A percentile compares a stretch with the other conserved stretches of the same genome.
Evolutionary conservation across 2,888 invertebrate genomes (phyloP).

Genomic region (Tholera decimalis): DNA sequence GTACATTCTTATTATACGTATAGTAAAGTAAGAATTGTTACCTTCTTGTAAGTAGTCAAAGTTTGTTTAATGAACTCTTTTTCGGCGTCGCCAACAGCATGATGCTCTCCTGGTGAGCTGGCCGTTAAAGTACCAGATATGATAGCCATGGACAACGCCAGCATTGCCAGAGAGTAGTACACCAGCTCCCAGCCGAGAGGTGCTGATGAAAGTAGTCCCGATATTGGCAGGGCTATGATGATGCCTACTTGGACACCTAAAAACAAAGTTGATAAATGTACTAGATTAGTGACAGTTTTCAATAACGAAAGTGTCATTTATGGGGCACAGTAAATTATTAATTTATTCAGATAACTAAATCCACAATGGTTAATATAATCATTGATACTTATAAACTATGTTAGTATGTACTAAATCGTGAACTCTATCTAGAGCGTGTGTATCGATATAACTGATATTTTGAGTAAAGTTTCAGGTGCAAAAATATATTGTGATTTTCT

Average conservation of each 20-base stretch:
- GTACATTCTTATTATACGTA: no score
- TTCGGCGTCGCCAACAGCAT: constrained; percentile 82
- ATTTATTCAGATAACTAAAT: no score
- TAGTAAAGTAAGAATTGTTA: no score
- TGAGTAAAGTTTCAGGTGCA: no score
- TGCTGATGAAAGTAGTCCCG: constrained; percentile 73
- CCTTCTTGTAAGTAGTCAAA: constrained; percentile 71
- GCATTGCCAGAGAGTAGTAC: constrained; percentile 81
- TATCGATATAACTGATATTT: no score
- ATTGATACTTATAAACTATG: no score
- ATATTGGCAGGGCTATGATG: constrained; percentile 76
- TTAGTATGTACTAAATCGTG: no score
- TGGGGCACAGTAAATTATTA: no score
- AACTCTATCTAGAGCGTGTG: no score
- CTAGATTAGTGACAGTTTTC: not conserved
- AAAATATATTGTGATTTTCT: no score
- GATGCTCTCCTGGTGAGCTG: constrained; percentile 78
- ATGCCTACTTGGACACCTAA: constrained; percentile 80
- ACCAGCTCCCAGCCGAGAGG: constrained; percentile 84
- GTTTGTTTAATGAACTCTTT: constrained; percentile 82
- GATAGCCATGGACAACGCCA: constrained; percentile 77
- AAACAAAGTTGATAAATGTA: not conserved
- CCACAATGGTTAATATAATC: no score
- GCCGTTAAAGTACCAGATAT: constrained; percentile 80
- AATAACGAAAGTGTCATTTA: not conserved